A percentile compares a stretch with the other conserved stretches of the same genome.
Evolutionary conservation across 2,888 invertebrate species (phyloP).

Genomic region (Yponomeuta malinellus): DNA sequence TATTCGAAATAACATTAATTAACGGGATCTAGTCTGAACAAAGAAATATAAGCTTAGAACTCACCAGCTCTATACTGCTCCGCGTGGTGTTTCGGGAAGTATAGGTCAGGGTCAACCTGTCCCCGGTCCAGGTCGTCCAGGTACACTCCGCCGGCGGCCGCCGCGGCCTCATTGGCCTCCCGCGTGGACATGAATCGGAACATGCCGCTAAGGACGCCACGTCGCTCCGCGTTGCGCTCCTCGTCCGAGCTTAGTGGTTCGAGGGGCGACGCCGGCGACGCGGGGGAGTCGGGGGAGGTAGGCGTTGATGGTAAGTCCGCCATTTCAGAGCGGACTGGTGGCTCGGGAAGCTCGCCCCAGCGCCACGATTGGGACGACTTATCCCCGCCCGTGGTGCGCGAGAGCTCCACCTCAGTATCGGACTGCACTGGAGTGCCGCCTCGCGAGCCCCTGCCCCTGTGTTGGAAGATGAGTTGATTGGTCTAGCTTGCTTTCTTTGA

Average conservation of each 20-base stretch:
- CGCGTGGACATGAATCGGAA: conserved; percentile 88
- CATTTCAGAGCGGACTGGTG: conserved; percentile 46
- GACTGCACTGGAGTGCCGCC: conserved; percentile 92
- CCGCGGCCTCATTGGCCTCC: conserved; percentile 53
- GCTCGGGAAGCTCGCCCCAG: conserved; percentile 90
- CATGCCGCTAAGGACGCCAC: conserved; percentile 92
- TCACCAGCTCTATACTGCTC: conserved; percentile 62
- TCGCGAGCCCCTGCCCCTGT: conserved; percentile 76
- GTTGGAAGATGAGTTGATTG: neutral
- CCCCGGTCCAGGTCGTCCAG: conserved; percentile 93
- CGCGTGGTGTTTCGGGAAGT: conserved; percentile 85
- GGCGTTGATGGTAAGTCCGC: conserved; percentile 41
- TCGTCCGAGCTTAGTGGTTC: conserved; percentile 60
- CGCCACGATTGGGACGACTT: conserved; percentile 86
- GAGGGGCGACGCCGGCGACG: conserved; percentile 53
- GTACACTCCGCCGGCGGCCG: conserved; percentile 88
- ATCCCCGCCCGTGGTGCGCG: conserved; percentile 55
- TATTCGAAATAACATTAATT: no score
- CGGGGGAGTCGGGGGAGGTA: conserved; percentile 42
- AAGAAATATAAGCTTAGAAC: conserved; percentile 18
- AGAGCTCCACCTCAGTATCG: conserved; percentile 94
- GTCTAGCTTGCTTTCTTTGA: neutral
- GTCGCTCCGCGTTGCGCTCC: conserved; percentile 34
- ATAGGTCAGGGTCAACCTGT: conserved; percentile 94
- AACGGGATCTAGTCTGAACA: neutral